These are phyloP conservation scores for Apostichopus japonicus DNA, from an alignment of 35 echinoderm and acorn worm genomes.

Conservation along the genomic window DNA sequence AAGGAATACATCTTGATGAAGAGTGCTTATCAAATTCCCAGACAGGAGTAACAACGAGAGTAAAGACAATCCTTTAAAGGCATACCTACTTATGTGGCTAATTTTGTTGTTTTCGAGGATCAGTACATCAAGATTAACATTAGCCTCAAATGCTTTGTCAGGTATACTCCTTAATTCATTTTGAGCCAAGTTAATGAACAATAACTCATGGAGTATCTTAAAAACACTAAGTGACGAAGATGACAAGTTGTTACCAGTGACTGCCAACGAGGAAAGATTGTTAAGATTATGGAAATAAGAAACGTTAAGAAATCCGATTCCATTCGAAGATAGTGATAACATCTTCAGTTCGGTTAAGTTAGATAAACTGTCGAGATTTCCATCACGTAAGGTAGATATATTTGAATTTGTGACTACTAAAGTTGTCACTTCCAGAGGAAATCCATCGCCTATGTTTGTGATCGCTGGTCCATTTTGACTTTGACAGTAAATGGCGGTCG, in stretches of 20 bases:
- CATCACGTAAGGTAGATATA: neutral
- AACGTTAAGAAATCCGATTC: neutral
- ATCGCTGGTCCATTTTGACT: neutral
- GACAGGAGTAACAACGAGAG: neutral
- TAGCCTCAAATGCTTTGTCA: neutral
- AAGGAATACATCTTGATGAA: neutral
- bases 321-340: neutral
- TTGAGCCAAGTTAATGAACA: neutral
- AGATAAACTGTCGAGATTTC: neutral
- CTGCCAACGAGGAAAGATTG: neutral
- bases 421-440: neutral
- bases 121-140: neutral
- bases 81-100: neutral
- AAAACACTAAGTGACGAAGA: neutral
- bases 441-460: neutral
- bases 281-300: neutral
- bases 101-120: neutral
- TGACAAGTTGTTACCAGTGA: neutral
- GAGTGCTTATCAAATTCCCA: neutral
- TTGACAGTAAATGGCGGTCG: too few species aligned
- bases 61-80: neutral
- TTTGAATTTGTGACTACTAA: neutral
- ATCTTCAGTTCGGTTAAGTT: neutral
- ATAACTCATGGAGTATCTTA: neutral
- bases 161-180: neutral